A percentile compares a stretch with the other conserved stretches of the same genome.
These are phyloP conservation scores for Triplophysa yarkandensis DNA, from an alignment of 2,797 vertebrate species.

Conservation along the genomic window DNA sequence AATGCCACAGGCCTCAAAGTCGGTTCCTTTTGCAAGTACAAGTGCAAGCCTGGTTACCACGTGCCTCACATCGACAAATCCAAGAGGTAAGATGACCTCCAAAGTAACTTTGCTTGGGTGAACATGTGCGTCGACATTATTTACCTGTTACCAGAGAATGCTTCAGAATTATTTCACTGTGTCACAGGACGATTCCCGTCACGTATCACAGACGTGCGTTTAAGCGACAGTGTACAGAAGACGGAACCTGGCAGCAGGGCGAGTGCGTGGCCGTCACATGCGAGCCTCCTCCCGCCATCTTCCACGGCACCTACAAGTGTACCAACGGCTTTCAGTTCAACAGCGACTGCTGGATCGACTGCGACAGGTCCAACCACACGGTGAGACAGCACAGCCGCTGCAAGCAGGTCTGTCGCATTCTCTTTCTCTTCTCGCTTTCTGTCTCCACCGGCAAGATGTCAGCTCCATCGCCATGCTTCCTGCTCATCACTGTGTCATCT, in stretches of 20 bases:
- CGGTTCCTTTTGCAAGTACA: slow-evolving; percentile 97
- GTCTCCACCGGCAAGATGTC: slow-evolving; percentile 5
- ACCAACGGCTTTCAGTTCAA: slow-evolving; percentile 93
- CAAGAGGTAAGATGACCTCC: slow-evolving; percentile 68
- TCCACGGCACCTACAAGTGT: slow-evolving; percentile 92
- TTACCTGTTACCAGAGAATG: neutral
- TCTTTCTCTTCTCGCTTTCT: slow-evolving; percentile 53
- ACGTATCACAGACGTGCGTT: slow-evolving; percentile 83
- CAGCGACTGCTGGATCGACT: slow-evolving; percentile 91
- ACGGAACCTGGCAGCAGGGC: slow-evolving; percentile 90
- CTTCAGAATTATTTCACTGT: neutral
- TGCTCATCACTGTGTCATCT: slow-evolving; percentile 5
- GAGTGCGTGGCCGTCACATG: slow-evolving; percentile 92
- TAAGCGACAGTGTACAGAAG: slow-evolving; percentile 92
- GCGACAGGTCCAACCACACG: slow-evolving; percentile 80
- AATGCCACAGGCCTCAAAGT: slow-evolving; percentile 91
- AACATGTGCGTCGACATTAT: neutral
- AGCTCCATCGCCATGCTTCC: slow-evolving; percentile 2
- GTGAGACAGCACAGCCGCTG: slow-evolving; percentile 78
- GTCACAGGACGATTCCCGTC: slow-evolving; percentile 31
- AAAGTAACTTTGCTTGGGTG: neutral
- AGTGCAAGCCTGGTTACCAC: slow-evolving; percentile 93
- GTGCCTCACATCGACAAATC: slow-evolving; percentile 78
- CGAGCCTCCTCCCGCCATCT: slow-evolving; percentile 87
- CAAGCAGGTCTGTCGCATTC: slow-evolving; percentile 79